Evolutionary conservation across 2,113 vertebrate genomes (phyloP).

Genomic region (Halcyon malimbica): DNA sequence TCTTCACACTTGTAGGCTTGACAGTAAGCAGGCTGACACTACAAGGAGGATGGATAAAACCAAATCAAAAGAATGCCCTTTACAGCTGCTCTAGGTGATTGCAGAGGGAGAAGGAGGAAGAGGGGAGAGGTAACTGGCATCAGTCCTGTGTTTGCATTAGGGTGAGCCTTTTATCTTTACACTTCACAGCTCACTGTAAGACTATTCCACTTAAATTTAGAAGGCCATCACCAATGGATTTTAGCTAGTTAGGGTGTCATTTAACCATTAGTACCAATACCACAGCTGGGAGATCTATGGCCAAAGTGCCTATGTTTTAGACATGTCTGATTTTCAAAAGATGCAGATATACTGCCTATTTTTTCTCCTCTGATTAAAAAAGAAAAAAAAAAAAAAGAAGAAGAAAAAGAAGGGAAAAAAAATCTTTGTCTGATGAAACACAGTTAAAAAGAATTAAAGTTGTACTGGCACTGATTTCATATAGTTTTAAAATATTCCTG

Average conservation of each 20-base stretch:
- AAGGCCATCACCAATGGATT: not conserved
- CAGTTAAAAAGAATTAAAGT: not conserved
- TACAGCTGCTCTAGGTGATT: not conserved
- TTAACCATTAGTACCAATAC: not conserved
- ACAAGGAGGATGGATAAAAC: slow-evolving; percentile 15
- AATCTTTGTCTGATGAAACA: not conserved
- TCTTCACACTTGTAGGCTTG: not conserved
- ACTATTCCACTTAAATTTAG: not conserved
- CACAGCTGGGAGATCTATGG: not conserved
- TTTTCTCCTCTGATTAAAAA: not conserved
- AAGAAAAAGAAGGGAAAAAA: not conserved
- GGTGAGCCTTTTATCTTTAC: not conserved
- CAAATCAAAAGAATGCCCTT: not conserved
- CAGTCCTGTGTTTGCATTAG: not conserved
- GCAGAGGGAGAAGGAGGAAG: not conserved
- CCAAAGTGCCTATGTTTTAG: not conserved
- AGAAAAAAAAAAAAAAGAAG: not conserved
- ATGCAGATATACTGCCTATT: not conserved
- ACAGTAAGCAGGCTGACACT: slow-evolving; percentile 35
- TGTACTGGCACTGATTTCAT: not conserved
- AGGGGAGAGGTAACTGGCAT: not conserved
- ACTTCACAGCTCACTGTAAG: not conserved
- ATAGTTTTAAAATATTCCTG: not conserved
- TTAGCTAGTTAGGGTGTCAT: not conserved
- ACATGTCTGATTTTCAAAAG: not conserved